Conservation (phyloP, 2,113 vertebrate species). For the Platycercus adscitus region DNA sequence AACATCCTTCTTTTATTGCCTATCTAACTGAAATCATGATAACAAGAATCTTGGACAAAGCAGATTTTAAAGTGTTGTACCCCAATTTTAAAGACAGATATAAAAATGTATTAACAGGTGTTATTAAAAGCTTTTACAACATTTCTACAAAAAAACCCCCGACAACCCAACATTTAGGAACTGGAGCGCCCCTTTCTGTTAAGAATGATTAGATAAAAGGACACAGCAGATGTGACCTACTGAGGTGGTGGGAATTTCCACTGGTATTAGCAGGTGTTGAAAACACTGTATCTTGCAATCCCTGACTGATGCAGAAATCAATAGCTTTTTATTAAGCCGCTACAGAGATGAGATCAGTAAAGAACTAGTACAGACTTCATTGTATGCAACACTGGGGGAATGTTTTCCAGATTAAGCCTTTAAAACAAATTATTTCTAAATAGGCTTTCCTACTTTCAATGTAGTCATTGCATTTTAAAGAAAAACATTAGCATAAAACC, state of each 20-base stretch:
- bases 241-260: not conserved
- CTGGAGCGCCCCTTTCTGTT: not conserved
- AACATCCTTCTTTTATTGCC: not conserved
- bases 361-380: not conserved
- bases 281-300: not conserved
- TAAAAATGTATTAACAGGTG: not conserved
- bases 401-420: not conserved
- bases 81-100: not conserved
- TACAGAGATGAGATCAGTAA: not conserved
- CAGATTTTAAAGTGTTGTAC: not conserved
- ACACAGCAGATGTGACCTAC: not conserved
- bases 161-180: not conserved
- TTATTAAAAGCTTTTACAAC: not conserved
- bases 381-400: not conserved
- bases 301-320: not conserved
- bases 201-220: not conserved
- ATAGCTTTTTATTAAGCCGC: not conserved
- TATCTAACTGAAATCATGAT: rapidly evolving
- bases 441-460: not conserved
- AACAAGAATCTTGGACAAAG: not conserved
- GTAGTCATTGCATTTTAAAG: not conserved
- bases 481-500: not conserved
- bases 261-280: not conserved
- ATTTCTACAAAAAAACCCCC: not conserved
- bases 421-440: not conserved